Conservation (phyloP, 2,113 vertebrate species). For the Sceloporus undulatus region DNA sequence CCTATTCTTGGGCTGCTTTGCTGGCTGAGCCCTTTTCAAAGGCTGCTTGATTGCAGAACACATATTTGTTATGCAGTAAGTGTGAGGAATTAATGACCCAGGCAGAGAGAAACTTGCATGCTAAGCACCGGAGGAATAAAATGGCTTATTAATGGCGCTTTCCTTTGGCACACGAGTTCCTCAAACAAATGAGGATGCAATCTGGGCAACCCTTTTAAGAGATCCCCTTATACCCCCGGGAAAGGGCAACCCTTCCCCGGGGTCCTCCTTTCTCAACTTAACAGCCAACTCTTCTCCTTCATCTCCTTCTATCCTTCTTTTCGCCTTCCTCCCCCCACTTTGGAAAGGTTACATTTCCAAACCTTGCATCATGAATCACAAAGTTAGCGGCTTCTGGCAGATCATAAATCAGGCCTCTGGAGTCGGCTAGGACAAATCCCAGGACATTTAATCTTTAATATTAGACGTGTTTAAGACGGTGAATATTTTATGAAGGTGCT, state of each 20-base stretch:
- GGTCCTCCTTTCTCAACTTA: not conserved
- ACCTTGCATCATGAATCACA: slow-evolving; percentile 81
- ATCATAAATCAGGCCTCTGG: slow-evolving; percentile 85
- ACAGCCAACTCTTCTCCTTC: not conserved
- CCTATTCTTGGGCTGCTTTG: slow-evolving; percentile 48
- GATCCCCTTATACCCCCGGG: not conserved
- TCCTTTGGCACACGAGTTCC: slow-evolving; percentile 38
- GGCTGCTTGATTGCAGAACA: slow-evolving; percentile 73
- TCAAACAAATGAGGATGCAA: not conserved
- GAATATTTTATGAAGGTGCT: slow-evolving; percentile 84
- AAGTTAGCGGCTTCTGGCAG: slow-evolving; percentile 81
- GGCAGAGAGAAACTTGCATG: slow-evolving; percentile 67
- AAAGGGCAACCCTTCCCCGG: not conserved
- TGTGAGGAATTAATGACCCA: slow-evolving; percentile 78
- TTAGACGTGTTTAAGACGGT: slow-evolving; percentile 79
- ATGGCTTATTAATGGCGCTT: slow-evolving; percentile 62
- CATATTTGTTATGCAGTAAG: slow-evolving; percentile 77
- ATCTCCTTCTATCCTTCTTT: not conserved
- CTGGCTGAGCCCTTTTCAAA: slow-evolving; percentile 45
- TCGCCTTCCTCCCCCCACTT: slow-evolving; percentile 42
- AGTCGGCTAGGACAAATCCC: slow-evolving; percentile 78
- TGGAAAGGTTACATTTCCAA: slow-evolving; percentile 66
- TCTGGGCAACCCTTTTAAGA: not conserved
- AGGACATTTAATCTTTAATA: slow-evolving; percentile 84
- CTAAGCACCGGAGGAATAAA: slow-evolving; percentile 74